phyloP scores from a whole-genome alignment of 92 coral and sea anemone genomes.

The Meandrina meandrites region DNA sequence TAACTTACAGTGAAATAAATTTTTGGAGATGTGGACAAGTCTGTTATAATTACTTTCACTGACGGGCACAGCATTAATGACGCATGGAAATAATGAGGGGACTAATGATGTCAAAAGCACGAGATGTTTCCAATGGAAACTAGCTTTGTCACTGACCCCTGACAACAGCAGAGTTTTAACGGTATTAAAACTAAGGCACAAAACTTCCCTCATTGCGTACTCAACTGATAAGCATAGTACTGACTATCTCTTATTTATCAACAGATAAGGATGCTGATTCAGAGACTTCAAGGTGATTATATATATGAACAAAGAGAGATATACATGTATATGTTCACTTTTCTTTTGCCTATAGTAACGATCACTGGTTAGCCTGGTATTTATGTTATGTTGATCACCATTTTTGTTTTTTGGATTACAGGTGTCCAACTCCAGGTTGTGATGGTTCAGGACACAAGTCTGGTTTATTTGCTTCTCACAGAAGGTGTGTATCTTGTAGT shows the following conservation, averaged over 20 bases:
- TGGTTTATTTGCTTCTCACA: constrained; percentile 88
- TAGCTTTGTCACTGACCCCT: no score
- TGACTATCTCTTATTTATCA: not conserved
- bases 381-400: not conserved
- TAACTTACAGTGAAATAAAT: not conserved
- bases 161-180: no score
- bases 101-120: no score
- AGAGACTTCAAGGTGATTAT: constrained; percentile 33
- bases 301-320: not conserved
- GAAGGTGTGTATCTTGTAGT: constrained; percentile 20
- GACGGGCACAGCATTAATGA: not conserved
- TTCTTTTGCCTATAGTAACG: no score
- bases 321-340: no score
- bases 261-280: constrained; percentile 38
- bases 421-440: constrained; percentile 85
- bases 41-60: not conserved
- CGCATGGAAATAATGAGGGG: no score
- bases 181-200: no score
- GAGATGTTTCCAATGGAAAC: no score
- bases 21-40: not conserved
- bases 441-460: constrained; percentile 98
- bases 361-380: not conserved
- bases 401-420: not conserved
- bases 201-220: no score
- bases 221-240: no score